Percentiles rank a stretch among this genome's conserved stretches.
phyloP scores from a whole-genome alignment of 2,113 vertebrate species.

The Otis tarda region DNA sequence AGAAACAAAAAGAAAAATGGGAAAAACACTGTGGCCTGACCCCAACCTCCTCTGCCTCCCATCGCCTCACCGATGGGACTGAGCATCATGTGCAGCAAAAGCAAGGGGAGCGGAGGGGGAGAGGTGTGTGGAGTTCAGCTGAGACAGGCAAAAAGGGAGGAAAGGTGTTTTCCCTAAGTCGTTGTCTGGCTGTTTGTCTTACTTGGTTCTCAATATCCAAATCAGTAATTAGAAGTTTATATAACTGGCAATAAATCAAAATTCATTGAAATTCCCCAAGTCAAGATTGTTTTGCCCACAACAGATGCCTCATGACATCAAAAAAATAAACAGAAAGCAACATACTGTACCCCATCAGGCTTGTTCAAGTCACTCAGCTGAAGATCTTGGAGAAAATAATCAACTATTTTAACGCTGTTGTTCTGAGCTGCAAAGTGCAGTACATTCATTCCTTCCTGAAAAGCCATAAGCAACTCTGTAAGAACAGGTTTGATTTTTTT shows the following conservation, averaged over 20 bases:
- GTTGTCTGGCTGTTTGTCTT: neutral
- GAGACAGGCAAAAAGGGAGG: neutral
- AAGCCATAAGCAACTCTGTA: neutral
- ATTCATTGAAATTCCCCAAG: neutral
- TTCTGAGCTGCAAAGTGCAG: conserved; percentile 90
- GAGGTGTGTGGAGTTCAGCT: neutral
- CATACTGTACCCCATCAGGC: conserved; percentile 74
- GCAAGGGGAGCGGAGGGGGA: neutral
- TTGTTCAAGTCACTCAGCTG: conserved; percentile 86
- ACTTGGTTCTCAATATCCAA: neutral
- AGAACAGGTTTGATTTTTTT: neutral
- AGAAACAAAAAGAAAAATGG: neutral
- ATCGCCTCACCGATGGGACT: rapidly evolving
- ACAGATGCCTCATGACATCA: neutral
- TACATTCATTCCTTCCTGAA: conserved; percentile 86
- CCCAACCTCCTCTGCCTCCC: neutral
- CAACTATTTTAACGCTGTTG: conserved; percentile 81
- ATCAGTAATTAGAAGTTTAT: neutral
- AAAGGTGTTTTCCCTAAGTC: neutral
- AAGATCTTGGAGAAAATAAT: conserved; percentile 87
- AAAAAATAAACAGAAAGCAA: neutral
- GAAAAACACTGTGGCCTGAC: neutral
- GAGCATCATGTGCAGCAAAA: neutral
- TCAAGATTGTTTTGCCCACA: neutral
- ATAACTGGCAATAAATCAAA: neutral